These are phyloP conservation scores for Amiota communis DNA, from an alignment of 2,888 invertebrate genomes.

Conservation along the genomic window DNA sequence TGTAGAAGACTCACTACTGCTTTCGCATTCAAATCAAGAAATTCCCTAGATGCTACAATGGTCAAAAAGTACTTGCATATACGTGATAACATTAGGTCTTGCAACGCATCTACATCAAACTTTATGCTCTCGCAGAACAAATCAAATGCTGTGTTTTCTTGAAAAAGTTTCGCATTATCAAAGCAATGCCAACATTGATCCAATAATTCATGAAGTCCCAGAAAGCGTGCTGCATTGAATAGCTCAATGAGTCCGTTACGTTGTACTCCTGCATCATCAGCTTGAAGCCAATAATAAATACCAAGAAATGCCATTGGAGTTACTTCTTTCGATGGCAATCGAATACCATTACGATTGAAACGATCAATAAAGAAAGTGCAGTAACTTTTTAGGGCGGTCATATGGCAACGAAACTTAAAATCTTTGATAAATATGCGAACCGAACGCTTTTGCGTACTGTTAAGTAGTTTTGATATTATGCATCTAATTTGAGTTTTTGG, in stretches of 20 bases:
- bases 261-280: not conserved
- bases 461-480: not conserved
- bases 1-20: constrained; percentile 35
- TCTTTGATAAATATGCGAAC: constrained; percentile 37
- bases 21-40: constrained; percentile 27
- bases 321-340: constrained; percentile 37
- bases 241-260: constrained; percentile 38
- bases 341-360: not conserved
- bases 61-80: constrained; percentile 45
- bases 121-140: constrained; percentile 5
- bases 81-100: constrained; percentile 36
- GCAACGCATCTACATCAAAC: not conserved
- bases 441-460: constrained; percentile 10
- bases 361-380: constrained; percentile 31
- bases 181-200: constrained; percentile 28
- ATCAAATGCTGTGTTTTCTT: constrained; percentile 22
- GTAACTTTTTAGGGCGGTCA: constrained; percentile 33
- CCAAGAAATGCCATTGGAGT: constrained; percentile 38
- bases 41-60: constrained; percentile 45
- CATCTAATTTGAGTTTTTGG: not conserved
- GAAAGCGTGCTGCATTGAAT: constrained; percentile 39
- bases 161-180: constrained; percentile 22
- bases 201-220: constrained; percentile 35
- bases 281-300: constrained; percentile 48
- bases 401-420: constrained; percentile 40